These are phyloP conservation scores for Syngnathus scovelli DNA, from an alignment of 2,113 vertebrate species.

Conservation along the genomic window DNA sequence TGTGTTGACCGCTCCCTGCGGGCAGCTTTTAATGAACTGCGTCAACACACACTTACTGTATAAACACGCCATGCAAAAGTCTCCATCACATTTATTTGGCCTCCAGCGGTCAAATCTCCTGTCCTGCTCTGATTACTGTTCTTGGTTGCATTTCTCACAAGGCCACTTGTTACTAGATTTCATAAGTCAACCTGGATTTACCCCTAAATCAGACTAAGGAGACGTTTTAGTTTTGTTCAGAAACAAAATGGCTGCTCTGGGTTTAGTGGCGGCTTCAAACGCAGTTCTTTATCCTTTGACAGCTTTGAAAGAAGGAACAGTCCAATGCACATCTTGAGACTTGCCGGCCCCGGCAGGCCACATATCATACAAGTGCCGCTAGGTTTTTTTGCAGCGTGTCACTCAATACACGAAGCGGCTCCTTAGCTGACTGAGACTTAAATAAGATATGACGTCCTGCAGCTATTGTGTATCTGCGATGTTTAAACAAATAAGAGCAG, in stretches of 20 bases:
- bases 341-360: not conserved
- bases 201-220: too few relatives aligned
- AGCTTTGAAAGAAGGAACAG: not conserved
- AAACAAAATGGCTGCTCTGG: too few relatives aligned
- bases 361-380: conserved; percentile 6
- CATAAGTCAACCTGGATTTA: too few relatives aligned
- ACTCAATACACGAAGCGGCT: conserved; percentile 28
- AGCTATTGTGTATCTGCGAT: conserved; percentile 30
- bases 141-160: too few relatives aligned
- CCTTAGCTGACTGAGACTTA: conserved; percentile 5
- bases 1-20: conserved; percentile 24
- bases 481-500: conserved; percentile 18
- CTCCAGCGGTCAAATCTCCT: too few relatives aligned
- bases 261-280: too few relatives aligned
- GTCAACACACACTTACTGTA: not conserved
- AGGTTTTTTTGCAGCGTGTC: conserved; percentile 34
- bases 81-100: not conserved
- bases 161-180: too few relatives aligned
- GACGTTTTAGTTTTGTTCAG: too few relatives aligned
- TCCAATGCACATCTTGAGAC: not conserved
- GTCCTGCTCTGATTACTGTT: too few relatives aligned
- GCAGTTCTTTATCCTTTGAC: not conserved
- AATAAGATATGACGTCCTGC: conserved; percentile 21
- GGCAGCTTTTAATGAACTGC: conserved; percentile 6
- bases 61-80: not conserved